Conservation (phyloP, 2,113 vertebrate species). For the Albula glossodonta region DNA sequence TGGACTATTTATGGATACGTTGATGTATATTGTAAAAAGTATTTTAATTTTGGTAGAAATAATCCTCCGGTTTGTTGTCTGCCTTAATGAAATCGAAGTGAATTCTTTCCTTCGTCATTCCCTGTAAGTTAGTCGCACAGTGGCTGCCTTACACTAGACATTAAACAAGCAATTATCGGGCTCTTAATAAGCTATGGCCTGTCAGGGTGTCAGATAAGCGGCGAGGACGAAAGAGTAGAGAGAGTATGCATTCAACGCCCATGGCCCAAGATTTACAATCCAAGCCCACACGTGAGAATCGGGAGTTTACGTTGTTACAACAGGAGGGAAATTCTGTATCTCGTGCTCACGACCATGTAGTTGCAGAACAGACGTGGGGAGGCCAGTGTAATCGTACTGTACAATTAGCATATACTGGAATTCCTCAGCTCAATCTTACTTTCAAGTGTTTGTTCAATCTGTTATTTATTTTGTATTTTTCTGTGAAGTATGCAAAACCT, state of each 20-base stretch:
- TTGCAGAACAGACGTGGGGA: no score
- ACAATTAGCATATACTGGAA: no score
- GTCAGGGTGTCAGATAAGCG: conserved; percentile 60
- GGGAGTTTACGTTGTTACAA: not conserved
- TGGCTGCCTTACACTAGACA: conserved; percentile 36
- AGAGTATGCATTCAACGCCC: conserved; percentile 32
- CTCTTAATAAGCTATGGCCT: conserved; percentile 62
- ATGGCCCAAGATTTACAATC: conserved; percentile 20
- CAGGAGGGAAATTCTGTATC: not conserved
- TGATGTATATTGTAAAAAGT: not conserved
- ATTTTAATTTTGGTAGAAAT: not conserved
- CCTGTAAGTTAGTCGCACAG: not conserved
- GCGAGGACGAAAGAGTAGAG: conserved; percentile 31
- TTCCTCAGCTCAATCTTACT: no score
- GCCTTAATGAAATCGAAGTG: not conserved
- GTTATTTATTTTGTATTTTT: not conserved
- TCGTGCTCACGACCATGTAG: no score
- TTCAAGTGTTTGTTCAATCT: not conserved
- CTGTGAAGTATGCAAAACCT: no score
- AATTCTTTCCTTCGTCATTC: conserved; percentile 44
- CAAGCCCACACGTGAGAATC: not conserved
- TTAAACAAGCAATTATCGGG: conserved; percentile 65
- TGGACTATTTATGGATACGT: not conserved
- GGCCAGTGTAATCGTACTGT: not conserved
- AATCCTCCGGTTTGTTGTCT: not conserved